phyloP scores from a whole-genome alignment of 1,140 invertebrate species.

The Trissolcus basalis region DNA sequence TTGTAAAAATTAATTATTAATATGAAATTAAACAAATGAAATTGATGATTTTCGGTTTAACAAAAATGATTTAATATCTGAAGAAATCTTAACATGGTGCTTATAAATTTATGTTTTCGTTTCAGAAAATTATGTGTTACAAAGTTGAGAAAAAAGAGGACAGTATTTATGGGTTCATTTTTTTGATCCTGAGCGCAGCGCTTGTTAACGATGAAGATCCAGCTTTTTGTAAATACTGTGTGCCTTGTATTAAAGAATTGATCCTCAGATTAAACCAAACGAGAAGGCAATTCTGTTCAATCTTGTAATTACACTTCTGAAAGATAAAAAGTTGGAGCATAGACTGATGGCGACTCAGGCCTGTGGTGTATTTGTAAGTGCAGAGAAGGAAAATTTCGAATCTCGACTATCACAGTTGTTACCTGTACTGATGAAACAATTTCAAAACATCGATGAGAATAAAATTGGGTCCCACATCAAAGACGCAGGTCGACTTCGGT shows the following conservation, averaged over 20 bases:
- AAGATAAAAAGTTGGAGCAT: constrained; percentile 79
- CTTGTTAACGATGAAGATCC: constrained; percentile 85
- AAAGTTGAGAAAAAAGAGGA: constrained; percentile 1
- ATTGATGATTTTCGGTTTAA: too few species aligned
- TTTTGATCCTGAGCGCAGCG: constrained; percentile 83
- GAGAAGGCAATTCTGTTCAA: constrained; percentile 81
- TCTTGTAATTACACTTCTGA: constrained; percentile 81
- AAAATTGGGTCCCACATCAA: constrained; percentile 68
- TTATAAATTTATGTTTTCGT: constrained; percentile 60
- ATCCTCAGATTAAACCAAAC: constrained; percentile 77
- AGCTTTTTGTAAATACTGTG: constrained; percentile 81
- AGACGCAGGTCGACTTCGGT: constrained; percentile 75
- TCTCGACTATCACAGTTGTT: constrained; percentile 75
- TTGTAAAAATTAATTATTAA: too few species aligned
- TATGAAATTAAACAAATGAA: too few species aligned
- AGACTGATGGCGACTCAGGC: constrained; percentile 79
- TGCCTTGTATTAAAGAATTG: constrained; percentile 81
- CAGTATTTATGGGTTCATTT: constrained; percentile 81
- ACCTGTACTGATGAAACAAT: constrained; percentile 75
- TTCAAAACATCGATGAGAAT: constrained; percentile 63
- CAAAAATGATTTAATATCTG: too few species aligned
- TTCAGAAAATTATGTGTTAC: constrained; percentile 78
- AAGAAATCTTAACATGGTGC: not conserved
- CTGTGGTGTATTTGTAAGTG: constrained; percentile 83
- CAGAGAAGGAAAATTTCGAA: constrained; percentile 82